phyloP scores from a whole-genome alignment of 2,113 vertebrate species.

The Nothobranchius kuhntae region DNA sequence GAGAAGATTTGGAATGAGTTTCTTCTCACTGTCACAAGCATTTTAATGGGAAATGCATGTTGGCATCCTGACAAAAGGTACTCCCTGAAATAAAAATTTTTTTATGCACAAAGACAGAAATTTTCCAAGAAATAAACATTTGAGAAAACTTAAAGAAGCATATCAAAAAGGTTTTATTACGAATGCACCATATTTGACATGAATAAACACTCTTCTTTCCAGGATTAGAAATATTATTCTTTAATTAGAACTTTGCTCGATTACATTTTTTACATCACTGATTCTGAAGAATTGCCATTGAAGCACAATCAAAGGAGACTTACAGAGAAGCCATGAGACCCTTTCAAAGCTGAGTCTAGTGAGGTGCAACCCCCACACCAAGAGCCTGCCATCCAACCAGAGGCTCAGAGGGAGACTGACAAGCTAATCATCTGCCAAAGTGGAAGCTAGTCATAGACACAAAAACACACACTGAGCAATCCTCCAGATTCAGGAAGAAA shows the following conservation, averaged over 20 bases:
- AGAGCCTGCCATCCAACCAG: conserved; percentile 40
- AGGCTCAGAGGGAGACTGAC: conserved; percentile 37
- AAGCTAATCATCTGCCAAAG: conserved; percentile 37
- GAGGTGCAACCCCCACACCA: conserved; percentile 20
- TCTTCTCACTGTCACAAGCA: conserved; percentile 63
- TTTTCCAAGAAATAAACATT: conserved; percentile 33
- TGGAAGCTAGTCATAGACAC: conserved; percentile 64
- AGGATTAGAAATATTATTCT: conserved; percentile 87
- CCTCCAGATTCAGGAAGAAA: conserved; percentile 77
- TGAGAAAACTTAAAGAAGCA: conserved; percentile 49
- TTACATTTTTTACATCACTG: conserved; percentile 90
- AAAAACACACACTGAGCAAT: conserved; percentile 75
- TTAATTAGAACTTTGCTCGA: conserved; percentile 81
- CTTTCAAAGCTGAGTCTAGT: conserved; percentile 21
- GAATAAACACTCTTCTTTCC: conserved; percentile 81
- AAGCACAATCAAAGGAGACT: conserved; percentile 83
- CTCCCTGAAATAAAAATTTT: conserved; percentile 41
- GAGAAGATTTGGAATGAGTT: conserved; percentile 55
- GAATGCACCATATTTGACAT: conserved; percentile 93
- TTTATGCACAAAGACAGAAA: conserved; percentile 14
- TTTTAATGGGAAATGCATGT: conserved; percentile 61
- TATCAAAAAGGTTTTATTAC: conserved; percentile 94
- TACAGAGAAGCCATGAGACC: conserved; percentile 63
- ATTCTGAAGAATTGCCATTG: conserved; percentile 84
- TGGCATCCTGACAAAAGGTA: conserved; percentile 51